Evolutionary conservation across 1,140 invertebrate genomes (phyloP), one percentile per base, ranked within the genome.

Genomic region (Hirudo medicinalis): DNA sequence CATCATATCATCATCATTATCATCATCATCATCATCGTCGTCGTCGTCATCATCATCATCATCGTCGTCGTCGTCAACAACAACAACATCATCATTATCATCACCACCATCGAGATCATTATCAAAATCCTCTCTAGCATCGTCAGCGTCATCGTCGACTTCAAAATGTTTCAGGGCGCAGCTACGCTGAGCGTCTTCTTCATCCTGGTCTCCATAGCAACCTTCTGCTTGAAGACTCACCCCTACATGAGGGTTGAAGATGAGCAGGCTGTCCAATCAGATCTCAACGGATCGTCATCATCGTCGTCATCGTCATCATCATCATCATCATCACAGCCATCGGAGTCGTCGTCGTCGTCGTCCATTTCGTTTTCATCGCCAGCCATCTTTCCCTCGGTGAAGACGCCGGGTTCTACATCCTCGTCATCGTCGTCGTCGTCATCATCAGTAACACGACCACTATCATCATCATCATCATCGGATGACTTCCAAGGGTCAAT

Each of bases 171-270:
- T 22, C 57, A 63, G 57, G 19, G 4, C 9, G 22, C 29, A n/a
- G 57, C 57, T 2, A 63, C 57, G 13, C 2, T 63, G 29, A 25
- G 22, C 22, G 57, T 63, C 13, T 63, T 63, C 20, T 63, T 63
- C 57, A 63, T 63, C 6, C 57, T 63, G 22, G 22, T 63, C 13
- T 63, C 57, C 57, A 63, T 63, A 63, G 57, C 29, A 22, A 63
- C 57, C 3, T 63, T 63, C 57, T 63, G 57, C 57, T 63, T 63
- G 29, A 63, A 63, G 17, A 63, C 57, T 63, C 57, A 63, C 57
- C 57, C 57, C 57, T 63, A 63, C 57, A 63, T 63, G 57, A 63
- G 57, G 19, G 20, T 63, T 63, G 57, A 63, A 63, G 5, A 63
- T n/a, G 22, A 63, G 8, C 11, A 8, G 8, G 13, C 29, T 32